phyloP scores from a whole-genome alignment of 2,888 invertebrate species.

The Hirtodrosophila alboralis region DNA sequence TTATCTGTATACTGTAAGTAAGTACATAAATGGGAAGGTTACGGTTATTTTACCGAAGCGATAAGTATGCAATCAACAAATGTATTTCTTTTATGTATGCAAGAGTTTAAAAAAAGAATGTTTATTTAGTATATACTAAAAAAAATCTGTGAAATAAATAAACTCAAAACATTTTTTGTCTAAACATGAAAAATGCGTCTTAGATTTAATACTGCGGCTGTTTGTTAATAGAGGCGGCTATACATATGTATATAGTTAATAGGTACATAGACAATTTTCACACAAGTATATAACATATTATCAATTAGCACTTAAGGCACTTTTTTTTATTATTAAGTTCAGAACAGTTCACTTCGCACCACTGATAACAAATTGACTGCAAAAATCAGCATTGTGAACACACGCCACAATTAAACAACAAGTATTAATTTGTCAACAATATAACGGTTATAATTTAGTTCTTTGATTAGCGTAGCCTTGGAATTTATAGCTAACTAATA shows the following conservation, averaged over 20 bases:
- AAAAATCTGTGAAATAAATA: background rate
- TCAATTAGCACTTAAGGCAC: conserved; percentile 62
- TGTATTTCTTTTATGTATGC: conserved; percentile 5
- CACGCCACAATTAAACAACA: conserved; percentile 40
- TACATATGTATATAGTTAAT: conserved; percentile 14
- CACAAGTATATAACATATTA: conserved; percentile 52
- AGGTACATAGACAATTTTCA: conserved; percentile 9
- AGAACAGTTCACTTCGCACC: conserved; percentile 58
- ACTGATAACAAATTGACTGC: conserved; percentile 35
- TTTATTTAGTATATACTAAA: too few relatives aligned
- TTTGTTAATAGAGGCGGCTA: conserved; percentile 24
- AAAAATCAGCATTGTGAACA: conserved; percentile 30
- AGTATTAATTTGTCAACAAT: conserved; percentile 31
- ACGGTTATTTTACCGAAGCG: background rate
- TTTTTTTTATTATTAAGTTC: conserved; percentile 51
- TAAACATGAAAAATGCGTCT: conserved; percentile 58
- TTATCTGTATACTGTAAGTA: conserved; percentile 4
- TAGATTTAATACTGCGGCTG: conserved; percentile 33
- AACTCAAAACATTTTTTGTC: conserved; percentile 17
- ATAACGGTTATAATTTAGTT: conserved; percentile 15
- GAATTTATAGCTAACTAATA: too few relatives aligned
- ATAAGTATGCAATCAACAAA: conserved; percentile 25
- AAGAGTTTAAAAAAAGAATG: background rate
- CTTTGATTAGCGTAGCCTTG: conserved; percentile 27
- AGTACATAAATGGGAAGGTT: too few relatives aligned